These are phyloP conservation scores for Chionomys nivalis DNA, from an alignment of 2,113 vertebrate genomes.

Conservation along the genomic window DNA sequence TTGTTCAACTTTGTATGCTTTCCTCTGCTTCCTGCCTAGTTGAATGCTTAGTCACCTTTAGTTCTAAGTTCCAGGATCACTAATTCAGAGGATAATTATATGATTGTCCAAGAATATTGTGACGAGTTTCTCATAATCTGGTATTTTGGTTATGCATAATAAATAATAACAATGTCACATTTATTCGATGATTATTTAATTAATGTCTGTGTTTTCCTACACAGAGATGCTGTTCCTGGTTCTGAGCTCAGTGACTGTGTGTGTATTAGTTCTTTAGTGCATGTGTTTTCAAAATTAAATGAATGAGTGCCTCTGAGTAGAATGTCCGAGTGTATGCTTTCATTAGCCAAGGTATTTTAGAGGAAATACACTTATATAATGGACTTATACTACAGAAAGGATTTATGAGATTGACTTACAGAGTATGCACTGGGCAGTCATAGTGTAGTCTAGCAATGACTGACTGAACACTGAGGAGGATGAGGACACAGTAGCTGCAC, in stretches of 20 bases:
- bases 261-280: neutral
- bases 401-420: neutral
- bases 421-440: neutral
- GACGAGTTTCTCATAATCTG: neutral
- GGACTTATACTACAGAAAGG: neutral
- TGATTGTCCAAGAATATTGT: neutral
- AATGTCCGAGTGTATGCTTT: neutral
- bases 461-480: neutral
- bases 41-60: neutral
- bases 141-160: neutral
- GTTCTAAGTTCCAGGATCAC: neutral
- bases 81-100: conserved; percentile 21
- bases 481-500: too few species aligned
- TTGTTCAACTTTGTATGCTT: neutral
- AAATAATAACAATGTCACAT: neutral
- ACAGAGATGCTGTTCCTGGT: neutral
- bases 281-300: neutral
- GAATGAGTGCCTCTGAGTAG: conserved; percentile 20
- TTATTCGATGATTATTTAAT: conserved; percentile 15
- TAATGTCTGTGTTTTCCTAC: neutral
- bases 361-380: neutral
- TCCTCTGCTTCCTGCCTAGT: neutral
- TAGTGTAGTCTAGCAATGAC: neutral
- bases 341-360: neutral
- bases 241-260: neutral